A percentile compares a stretch with the other conserved stretches of the same genome.
Conservation (phyloP, 2,113 vertebrate species). For the Catagonus wagneri region DNA sequence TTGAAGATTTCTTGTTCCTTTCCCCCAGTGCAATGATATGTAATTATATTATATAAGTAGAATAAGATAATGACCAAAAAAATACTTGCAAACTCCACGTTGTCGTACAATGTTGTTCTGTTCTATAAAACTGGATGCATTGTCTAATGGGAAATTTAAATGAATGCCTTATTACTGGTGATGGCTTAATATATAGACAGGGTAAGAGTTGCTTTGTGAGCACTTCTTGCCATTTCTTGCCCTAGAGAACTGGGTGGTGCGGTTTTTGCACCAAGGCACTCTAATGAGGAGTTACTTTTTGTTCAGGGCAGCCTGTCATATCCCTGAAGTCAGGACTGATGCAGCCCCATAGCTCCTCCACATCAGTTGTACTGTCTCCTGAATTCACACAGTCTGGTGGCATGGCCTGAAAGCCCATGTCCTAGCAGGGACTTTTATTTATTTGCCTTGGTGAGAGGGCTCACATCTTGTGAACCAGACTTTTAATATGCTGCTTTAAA, state of each 20-base stretch:
- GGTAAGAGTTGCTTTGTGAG: not conserved
- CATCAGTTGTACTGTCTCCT: not conserved
- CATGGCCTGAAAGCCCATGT: not conserved
- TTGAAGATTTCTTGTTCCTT: constrained; percentile 24
- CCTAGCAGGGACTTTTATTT: not conserved
- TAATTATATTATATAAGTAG: not conserved
- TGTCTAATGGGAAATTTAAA: constrained; percentile 29
- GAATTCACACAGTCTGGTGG: not conserved
- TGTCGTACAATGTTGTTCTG: not conserved
- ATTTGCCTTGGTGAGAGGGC: not conserved
- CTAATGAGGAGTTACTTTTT: not conserved
- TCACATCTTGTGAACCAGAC: not conserved
- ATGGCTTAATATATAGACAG: not conserved
- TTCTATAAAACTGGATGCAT: not conserved
- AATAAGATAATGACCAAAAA: constrained; percentile 38
- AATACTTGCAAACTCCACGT: not conserved
- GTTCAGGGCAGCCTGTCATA: not conserved
- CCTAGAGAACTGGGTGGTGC: not conserved
- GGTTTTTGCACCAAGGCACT: not conserved
- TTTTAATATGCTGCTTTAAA: not conserved
- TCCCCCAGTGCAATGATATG: not conserved
- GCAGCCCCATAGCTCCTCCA: rapidly evolving
- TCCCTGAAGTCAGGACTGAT: not conserved
- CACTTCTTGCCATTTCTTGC: not conserved
- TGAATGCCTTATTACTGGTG: not conserved